Percentiles rank a stretch among this genome's conserved stretches.
Conservation (phyloP, 2,797 vertebrate genomes). For the Cyprinodon diabolis region DNA sequence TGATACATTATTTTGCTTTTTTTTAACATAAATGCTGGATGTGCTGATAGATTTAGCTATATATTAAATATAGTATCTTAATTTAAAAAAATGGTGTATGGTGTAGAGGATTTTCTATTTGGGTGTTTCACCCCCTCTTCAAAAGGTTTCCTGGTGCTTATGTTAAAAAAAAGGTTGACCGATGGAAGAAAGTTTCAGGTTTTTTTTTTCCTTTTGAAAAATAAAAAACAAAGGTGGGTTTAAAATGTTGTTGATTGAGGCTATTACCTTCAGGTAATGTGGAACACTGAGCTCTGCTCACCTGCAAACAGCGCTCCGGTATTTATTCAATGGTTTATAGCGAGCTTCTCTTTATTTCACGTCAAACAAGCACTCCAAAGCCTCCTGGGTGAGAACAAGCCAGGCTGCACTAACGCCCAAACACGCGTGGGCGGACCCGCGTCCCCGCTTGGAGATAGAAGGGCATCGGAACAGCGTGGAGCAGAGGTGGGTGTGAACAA, state of each 20-base stretch:
- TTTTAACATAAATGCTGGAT: too few species aligned
- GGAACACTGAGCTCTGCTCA: conserved; percentile 32
- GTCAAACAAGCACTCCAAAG: conserved; percentile 45
- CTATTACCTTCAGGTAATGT: conserved; percentile 28
- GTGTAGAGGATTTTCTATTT: neutral
- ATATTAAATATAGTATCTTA: neutral
- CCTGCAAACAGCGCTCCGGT: conserved; percentile 54
- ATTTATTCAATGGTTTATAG: conserved; percentile 43
- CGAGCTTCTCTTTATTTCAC: conserved; percentile 40
- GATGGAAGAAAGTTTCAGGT: neutral
- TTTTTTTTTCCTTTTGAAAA: neutral
- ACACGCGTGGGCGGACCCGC: conserved; percentile 49
- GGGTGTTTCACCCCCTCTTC: neutral
- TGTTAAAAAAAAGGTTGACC: neutral
- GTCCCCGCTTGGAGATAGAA: conserved; percentile 35
- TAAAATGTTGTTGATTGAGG: conserved; percentile 25
- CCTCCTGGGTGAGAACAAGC: conserved; percentile 39
- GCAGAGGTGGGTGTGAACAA: conserved; percentile 62
- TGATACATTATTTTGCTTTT: too few species aligned
- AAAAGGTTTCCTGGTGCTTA: too few species aligned
- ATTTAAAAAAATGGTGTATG: too few species aligned
- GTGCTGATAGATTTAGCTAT: neutral
- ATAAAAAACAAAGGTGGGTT: conserved; percentile 21
- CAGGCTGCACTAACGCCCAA: conserved; percentile 52
- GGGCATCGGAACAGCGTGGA: conserved; percentile 43